Base-by-base conservation (phyloP, 2,888 invertebrate genomes). In the Melitaea athalia region DNA sequence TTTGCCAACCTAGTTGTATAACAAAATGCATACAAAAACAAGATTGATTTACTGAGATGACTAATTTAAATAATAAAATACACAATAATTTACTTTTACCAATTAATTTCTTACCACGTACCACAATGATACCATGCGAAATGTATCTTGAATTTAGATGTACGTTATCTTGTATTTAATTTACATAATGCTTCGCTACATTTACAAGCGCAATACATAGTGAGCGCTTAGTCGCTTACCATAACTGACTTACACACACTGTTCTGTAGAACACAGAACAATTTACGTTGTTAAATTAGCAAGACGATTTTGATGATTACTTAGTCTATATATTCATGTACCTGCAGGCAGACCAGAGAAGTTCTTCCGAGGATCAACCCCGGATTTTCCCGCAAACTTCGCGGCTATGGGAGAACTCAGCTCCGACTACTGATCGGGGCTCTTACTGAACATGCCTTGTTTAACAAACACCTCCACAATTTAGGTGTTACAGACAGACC, bases 121-220 rank as follows among this genome's bases (percentile, higher is more conserved):
- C 52, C 50, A 47, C 66, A 68, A 62, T 57, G 63, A 69, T 50
- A 63, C 66, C 52, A 63, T 63, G 59, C 50, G 64, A 68, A 68
- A 60, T 63, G 53, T 62, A 50, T 45, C 62, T 15, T 60, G 64
- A 68, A 70, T 72, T 65, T 68, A 61, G 66, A 70, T 70, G 68
- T 68, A 61, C 63, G 53, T 74, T 74, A 70, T 74, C 72, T 70
- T 70, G 72, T 71, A 68, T 72, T 72, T 70, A 72, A 74, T 74
- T 74, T 72, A 71, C 74, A 74, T 74, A 72, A 74, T 69, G 73
- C 64, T 45, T 50, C 63, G 64, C 67, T 73, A 70, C 72, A 70
- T 70, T 72, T 69, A 73, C 73, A 69, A 68, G 70, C 67, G 66
- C 68, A 60, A 70, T 73, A 72, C 72, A 73, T 60, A 64, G 59